These are phyloP conservation scores for Automeris io DNA, from an alignment of 2,888 invertebrate genomes.

Conservation along the genomic window DNA sequence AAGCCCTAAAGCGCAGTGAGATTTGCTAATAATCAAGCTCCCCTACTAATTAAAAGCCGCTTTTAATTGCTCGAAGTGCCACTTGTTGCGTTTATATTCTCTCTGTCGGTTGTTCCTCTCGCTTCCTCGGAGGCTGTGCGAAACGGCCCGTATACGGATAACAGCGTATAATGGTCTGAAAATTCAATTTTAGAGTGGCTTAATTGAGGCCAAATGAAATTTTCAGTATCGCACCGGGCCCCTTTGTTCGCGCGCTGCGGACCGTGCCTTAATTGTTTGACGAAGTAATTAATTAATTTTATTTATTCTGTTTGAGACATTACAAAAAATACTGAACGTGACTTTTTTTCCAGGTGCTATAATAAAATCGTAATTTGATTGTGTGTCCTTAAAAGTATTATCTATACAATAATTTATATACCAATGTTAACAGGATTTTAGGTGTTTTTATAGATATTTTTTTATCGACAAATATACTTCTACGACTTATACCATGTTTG, in stretches of 20 bases:
- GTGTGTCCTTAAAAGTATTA: too few relatives aligned
- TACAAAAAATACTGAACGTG: too few relatives aligned
- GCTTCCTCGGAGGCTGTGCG: conserved; percentile 46
- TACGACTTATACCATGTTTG: too few relatives aligned
- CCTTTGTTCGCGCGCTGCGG: conserved; percentile 56
- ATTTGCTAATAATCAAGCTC: conserved; percentile 70
- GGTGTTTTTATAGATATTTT: too few relatives aligned
- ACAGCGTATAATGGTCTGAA: conserved; percentile 61
- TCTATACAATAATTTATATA: too few relatives aligned
- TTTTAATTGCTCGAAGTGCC: conserved; percentile 72
- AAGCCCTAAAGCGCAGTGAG: conserved; percentile 57
- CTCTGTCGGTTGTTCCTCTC: conserved; percentile 31
- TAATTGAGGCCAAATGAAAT: conserved; percentile 71
- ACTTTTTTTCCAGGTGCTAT: too few relatives aligned
- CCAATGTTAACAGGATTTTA: too few relatives aligned
- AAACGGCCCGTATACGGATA: conserved; percentile 72
- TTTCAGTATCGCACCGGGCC: conserved; percentile 50
- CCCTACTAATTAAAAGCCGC: conserved; percentile 73
- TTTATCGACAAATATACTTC: too few relatives aligned
- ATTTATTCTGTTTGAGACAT: too few relatives aligned
- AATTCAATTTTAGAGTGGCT: conserved; percentile 66
- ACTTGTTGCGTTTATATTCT: conserved; percentile 63
- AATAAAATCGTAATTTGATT: too few relatives aligned
- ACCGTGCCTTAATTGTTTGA: conserved; percentile 56
- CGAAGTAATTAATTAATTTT: conserved; percentile 57